These are phyloP conservation scores for Vombatus ursinus DNA, from an alignment of 2,113 vertebrate species.

Conservation along the genomic window DNA sequence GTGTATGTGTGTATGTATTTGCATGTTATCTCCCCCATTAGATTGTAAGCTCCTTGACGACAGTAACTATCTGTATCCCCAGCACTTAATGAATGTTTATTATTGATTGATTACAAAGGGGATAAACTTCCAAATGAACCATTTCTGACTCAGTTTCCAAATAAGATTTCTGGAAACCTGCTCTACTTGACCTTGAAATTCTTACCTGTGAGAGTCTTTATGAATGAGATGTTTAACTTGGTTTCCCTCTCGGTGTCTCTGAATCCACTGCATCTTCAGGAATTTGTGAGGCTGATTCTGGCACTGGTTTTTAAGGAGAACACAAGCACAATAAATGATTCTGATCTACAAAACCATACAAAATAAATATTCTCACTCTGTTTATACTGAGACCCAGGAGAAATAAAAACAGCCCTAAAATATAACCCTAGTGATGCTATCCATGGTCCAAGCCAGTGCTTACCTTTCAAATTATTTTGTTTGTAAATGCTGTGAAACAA, in stretches of 20 bases:
- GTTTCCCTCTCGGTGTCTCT: neutral
- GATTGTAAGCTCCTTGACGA: too few relatives aligned
- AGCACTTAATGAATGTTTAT: too few relatives aligned
- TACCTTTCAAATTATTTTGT: neutral
- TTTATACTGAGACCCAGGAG: neutral
- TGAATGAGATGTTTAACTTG: slow-evolving; percentile 60
- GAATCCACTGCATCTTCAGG: slow-evolving; percentile 20
- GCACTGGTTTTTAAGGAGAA: neutral
- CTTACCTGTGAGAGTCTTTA: slow-evolving; percentile 61
- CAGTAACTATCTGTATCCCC: too few relatives aligned
- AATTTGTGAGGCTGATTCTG: neutral
- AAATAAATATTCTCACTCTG: neutral
- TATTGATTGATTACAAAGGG: too few relatives aligned
- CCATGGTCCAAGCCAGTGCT: neutral
- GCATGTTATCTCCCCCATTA: too few relatives aligned
- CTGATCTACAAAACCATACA: neutral
- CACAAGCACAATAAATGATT: neutral
- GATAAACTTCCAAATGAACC: too few relatives aligned
- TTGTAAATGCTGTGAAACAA: neutral
- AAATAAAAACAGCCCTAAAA: neutral
- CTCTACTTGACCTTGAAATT: neutral
- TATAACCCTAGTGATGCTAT: neutral
- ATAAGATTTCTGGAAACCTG: neutral
- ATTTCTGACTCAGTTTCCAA: neutral
- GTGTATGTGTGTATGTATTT: too few relatives aligned